A percentile compares a stretch with the other conserved stretches of the same genome.
Evolutionary conservation across 2,888 invertebrate species (phyloP).

Genomic region (Argynnis bischoffii): DNA sequence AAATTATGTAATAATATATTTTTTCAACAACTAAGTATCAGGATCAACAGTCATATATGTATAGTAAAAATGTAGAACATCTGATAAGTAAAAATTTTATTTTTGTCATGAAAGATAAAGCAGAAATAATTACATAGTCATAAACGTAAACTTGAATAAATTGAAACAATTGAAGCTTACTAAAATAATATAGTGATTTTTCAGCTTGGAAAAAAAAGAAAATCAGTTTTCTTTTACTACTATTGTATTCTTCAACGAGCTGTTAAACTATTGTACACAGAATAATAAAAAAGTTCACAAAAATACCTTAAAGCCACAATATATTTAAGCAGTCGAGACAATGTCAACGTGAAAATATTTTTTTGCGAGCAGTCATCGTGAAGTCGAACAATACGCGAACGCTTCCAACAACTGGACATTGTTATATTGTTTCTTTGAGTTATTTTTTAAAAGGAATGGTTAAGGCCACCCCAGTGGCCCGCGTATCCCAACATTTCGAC

Average conservation of each 20-base stretch:
- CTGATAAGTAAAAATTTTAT: too few species aligned
- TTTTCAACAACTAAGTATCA: too few species aligned
- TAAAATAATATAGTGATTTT: not conserved
- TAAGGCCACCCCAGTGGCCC: conserved; percentile 80
- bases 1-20: too few species aligned
- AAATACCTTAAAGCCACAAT: conserved; percentile 16
- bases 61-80: too few species aligned
- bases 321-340: conserved; percentile 40
- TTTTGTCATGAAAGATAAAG: too few species aligned
- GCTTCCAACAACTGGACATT: conserved; percentile 62
- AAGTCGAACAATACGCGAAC: conserved; percentile 70
- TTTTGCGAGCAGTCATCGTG: conserved; percentile 51
- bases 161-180: not conserved
- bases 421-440: conserved; percentile 74
- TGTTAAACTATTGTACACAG: conserved; percentile 7
- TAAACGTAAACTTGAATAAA: too few species aligned
- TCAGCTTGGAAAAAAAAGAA: not conserved
- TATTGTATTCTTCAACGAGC: conserved; percentile 3
- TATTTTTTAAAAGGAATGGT: conserved; percentile 61
- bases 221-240: not conserved
- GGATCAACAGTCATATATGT: too few species aligned
- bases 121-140: too few species aligned
- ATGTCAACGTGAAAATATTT: conserved; percentile 57
- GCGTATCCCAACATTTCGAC: conserved; percentile 80
- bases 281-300: conserved; percentile 11